Evolutionary conservation across 2,797 vertebrate genomes (phyloP).

Genomic region (Arctocebus calabarensis): DNA sequence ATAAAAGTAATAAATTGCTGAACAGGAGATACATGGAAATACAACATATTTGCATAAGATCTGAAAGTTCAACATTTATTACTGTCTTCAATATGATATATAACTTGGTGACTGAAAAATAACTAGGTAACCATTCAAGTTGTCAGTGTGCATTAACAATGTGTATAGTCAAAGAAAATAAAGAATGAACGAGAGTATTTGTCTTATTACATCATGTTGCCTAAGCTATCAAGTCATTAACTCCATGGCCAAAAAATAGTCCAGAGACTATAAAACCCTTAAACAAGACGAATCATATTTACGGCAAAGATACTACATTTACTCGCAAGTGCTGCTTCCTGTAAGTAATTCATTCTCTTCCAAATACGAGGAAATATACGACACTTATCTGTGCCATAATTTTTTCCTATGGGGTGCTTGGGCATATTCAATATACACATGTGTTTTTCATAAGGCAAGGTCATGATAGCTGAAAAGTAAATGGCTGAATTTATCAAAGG

Average conservation of each 20-base stretch:
- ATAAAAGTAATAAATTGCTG: slow-evolving; percentile 66
- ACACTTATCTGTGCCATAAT: background rate
- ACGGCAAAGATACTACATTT: background rate
- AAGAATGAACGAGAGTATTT: background rate
- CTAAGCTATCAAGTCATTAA: background rate
- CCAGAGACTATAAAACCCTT: background rate
- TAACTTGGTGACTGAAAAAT: slow-evolving; percentile 56
- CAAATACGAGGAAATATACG: background rate
- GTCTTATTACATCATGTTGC: background rate
- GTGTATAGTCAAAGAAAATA: slow-evolving; percentile 51
- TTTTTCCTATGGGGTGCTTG: background rate
- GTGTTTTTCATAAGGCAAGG: background rate
- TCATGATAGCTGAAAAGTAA: background rate
- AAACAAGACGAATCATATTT: background rate
- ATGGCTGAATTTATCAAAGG: background rate
- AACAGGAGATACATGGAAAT: slow-evolving; percentile 43
- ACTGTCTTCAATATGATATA: slow-evolving; percentile 37
- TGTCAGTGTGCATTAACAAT: slow-evolving; percentile 31
- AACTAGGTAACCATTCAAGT: slow-evolving; percentile 49
- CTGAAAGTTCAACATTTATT: slow-evolving; percentile 64
- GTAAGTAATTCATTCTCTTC: background rate
- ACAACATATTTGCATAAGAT: slow-evolving; percentile 61
- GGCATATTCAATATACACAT: background rate
- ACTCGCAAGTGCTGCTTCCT: background rate
- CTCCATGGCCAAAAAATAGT: background rate